phyloP scores from a whole-genome alignment of 1,140 invertebrate genomes.

The Sminthurinus signatus region DNA sequence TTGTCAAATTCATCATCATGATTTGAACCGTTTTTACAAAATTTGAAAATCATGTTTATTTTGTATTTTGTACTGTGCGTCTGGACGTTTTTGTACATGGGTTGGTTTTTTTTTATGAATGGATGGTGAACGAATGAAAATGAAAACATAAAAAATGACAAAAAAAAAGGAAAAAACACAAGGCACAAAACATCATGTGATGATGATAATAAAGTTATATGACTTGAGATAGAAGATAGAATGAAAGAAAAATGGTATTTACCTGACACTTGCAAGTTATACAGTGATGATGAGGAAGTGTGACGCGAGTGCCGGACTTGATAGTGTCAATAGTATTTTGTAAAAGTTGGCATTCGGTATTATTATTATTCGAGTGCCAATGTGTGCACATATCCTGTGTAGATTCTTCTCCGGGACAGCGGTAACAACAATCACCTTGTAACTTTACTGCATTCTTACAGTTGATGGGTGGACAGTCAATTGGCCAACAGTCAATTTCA shows the following conservation, averaged over 20 bases:
- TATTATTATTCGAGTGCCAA: constrained; percentile 36
- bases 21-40: too few relatives aligned
- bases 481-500: constrained; percentile 81
- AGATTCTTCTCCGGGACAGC: constrained; percentile 58
- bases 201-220: too few relatives aligned
- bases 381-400: constrained; percentile 38
- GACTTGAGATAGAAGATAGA: too few relatives aligned
- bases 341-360: constrained; percentile 53
- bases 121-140: too few relatives aligned
- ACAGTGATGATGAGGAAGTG: constrained; percentile 58
- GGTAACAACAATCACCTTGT: constrained; percentile 62
- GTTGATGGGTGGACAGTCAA: constrained; percentile 67
- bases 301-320: constrained; percentile 57
- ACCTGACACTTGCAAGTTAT: constrained; percentile 71
- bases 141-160: too few relatives aligned
- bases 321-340: constrained; percentile 54
- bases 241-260: constrained; percentile 44
- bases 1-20: too few relatives aligned
- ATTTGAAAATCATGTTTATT: too few relatives aligned
- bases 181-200: too few relatives aligned
- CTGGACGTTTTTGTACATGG: too few relatives aligned
- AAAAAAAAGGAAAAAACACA: too few relatives aligned
- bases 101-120: too few relatives aligned
- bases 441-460: constrained; percentile 60
- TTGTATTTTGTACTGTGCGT: too few relatives aligned